Evolutionary conservation across 2,888 invertebrate genomes (phyloP), one percentile per base, ranked within the genome.

Genomic region (Liposcelis brunnea): DNA sequence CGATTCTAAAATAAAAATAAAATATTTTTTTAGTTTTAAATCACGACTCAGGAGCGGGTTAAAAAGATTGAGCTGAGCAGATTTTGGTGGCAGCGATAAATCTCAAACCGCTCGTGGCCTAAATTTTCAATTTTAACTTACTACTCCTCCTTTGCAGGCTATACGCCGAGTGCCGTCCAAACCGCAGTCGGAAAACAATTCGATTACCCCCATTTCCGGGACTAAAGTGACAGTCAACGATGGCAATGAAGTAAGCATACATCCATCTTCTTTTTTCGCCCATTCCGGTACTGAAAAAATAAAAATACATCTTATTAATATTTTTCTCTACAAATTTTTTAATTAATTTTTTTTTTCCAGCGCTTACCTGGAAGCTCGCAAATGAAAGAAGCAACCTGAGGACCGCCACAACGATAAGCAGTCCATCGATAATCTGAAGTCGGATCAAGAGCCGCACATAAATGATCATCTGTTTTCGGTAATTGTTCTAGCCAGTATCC

Each of bases 401-500:
- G 80, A 18, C 81, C 82, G 8, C 80, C 80, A 55, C 83, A 83
- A 10, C 75, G 69, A 42, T 77, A 66, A 1, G 80, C 75, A 56
- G 78, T 77, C 83, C 82, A 83, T 50, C 80, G 74, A 63, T 79
- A 82, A 65, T 82, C 81, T 8, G 77, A 73, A 3, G 75, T 70
- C 1, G 83, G 82, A 61, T 82, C 78, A 48, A 80, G 74, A 40
- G 79, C 80, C 16, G 79, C 80, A 58, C 83, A 83, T 3, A 81
- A 68, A 0, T 80, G 76, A 11, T 69, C 65, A 45, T 72, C 66
- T 57, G 73, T 72, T 26, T 74, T 66, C 1, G 80, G 77, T 49
- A 72, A 58, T 10, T 71, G 66, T 42, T 80, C 74, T 48, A 77
- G 77, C 81, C 81, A 83, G 59, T 80, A 80, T 11, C 80, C 81